Evolutionary conservation across 1,140 invertebrate genomes (phyloP).

Genomic region (Ridgeia piscesae): DNA sequence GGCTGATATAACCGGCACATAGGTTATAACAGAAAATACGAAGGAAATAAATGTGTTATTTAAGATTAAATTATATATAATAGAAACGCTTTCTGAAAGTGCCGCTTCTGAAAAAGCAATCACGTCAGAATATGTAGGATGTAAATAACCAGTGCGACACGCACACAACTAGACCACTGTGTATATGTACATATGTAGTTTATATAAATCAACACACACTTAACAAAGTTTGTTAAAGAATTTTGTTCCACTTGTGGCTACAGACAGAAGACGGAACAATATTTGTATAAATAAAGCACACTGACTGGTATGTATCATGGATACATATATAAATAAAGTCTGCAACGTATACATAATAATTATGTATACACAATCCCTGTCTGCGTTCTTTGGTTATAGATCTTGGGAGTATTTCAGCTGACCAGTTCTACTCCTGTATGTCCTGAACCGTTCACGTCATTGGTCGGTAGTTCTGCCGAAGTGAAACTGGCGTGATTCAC

Average conservation of each 20-base stretch:
- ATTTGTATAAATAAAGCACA: constrained; percentile 2
- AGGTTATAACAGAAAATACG: too few species aligned
- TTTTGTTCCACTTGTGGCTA: background rate
- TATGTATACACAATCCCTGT: background rate
- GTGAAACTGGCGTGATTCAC: background rate
- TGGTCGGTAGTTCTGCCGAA: background rate
- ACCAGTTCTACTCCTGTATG: background rate
- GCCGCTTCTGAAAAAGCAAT: background rate
- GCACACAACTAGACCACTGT: background rate
- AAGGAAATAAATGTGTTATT: too few species aligned
- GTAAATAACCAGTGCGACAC: background rate
- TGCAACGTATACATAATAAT: background rate
- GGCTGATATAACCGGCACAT: too few species aligned
- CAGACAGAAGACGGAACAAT: background rate
- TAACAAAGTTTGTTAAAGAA: background rate
- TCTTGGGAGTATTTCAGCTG: background rate
- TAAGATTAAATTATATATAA: too few species aligned
- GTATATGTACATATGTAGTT: background rate
- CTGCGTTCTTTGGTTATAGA: background rate
- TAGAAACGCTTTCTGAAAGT: too few species aligned
- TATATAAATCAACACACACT: constrained; percentile 2
- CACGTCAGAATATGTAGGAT: background rate
- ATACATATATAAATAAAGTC: background rate
- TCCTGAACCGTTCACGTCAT: background rate
- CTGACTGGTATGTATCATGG: background rate